A percentile compares a stretch with the other conserved stretches of the same genome.
Conservation (phyloP, 2,888 invertebrate genomes). For the Lasioglossum pauxillum region DNA sequence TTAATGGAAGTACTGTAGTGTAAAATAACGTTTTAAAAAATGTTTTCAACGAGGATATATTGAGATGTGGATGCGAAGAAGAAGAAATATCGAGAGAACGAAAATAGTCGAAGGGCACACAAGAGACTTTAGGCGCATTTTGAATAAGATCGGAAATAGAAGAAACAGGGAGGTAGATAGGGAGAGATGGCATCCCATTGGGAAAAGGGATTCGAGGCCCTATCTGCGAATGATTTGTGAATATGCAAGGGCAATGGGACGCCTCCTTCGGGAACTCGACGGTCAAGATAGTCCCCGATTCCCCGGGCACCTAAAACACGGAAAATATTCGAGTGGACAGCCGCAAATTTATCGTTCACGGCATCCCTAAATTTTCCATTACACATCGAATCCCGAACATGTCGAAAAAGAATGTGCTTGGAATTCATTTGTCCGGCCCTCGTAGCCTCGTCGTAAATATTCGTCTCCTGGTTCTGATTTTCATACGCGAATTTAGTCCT, state of each 20-base stretch:
- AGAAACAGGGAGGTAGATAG: slow-evolving; percentile 31
- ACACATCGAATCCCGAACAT: slow-evolving; percentile 77
- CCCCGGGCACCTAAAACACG: slow-evolving; percentile 82
- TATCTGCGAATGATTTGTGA: slow-evolving; percentile 83
- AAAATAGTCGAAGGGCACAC: slow-evolving; percentile 9
- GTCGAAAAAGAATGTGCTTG: slow-evolving; percentile 74
- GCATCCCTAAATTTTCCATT: slow-evolving; percentile 84
- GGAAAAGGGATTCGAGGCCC: slow-evolving; percentile 77
- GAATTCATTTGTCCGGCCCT: slow-evolving; percentile 72
- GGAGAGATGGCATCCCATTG: slow-evolving; percentile 67
- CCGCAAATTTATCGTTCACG: slow-evolving; percentile 83
- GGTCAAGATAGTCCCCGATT: slow-evolving; percentile 83
- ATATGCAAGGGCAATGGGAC: slow-evolving; percentile 83
- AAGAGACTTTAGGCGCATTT: slow-evolving; percentile 46
- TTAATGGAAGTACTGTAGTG: too few species aligned
- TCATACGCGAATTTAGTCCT: slow-evolving; percentile 3
- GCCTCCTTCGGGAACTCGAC: slow-evolving; percentile 78
- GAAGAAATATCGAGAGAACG: not conserved
- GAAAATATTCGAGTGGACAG: slow-evolving; percentile 84
- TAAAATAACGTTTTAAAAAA: not conserved
- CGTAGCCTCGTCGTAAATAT: slow-evolving; percentile 40
- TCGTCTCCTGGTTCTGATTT: slow-evolving; percentile 9
- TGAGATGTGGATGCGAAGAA: not conserved
- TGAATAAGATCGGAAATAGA: slow-evolving; percentile 59
- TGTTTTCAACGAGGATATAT: not conserved